Percentiles rank a stretch among this genome's conserved stretches.
Conservation (phyloP, 2,888 invertebrate species). For the Andrena minutula region DNA sequence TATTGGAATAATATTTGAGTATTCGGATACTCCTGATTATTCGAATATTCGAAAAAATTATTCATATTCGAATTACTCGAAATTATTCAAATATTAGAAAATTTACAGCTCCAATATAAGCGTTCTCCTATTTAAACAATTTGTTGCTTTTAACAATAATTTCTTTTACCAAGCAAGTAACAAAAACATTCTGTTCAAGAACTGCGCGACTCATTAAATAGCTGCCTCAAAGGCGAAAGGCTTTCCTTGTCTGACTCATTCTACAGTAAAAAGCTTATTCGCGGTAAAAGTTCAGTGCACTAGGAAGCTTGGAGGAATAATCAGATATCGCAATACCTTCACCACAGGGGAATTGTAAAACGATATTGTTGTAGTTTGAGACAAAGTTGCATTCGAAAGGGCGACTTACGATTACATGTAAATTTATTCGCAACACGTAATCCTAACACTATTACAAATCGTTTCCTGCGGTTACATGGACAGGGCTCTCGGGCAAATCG, state of each 20-base stretch:
- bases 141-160: no score
- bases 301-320: conserved; percentile 2
- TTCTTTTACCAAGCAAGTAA: no score
- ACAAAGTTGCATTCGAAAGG: conserved; percentile 36
- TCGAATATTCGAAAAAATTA: no score
- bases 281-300: conserved; percentile 30
- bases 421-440: conserved; percentile 62
- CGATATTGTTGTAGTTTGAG: conserved; percentile 14
- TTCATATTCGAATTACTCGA: no score
- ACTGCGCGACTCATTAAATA: no score
- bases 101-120: no score
- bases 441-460: conserved; percentile 49
- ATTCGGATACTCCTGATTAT: no score
- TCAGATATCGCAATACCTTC: not conserved
- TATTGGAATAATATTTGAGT: no score
- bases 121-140: no score
- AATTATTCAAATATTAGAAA: no score
- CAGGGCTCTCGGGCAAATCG: conserved; percentile 51
- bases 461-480: conserved; percentile 49
- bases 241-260: conserved; percentile 15
- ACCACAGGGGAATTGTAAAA: conserved; percentile 24
- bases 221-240: no score
- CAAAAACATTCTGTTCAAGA: no score
- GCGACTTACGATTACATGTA: conserved; percentile 40
- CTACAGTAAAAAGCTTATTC: not conserved